phyloP scores from a whole-genome alignment of 2,113 vertebrate genomes.

The Hiodon alosoides region DNA sequence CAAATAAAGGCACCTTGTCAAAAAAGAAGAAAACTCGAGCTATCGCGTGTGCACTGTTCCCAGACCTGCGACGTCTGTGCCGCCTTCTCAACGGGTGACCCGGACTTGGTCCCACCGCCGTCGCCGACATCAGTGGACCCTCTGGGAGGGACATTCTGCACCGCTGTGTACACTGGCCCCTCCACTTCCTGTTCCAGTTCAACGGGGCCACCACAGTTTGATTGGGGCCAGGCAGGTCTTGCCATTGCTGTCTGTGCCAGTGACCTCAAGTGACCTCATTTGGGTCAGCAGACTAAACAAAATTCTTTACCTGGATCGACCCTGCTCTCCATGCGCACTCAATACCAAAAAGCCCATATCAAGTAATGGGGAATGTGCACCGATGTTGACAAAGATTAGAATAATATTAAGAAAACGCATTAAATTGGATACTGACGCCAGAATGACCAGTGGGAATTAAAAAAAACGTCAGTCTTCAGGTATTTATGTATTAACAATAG shows the following conservation, averaged over 20 bases:
- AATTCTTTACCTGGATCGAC: not conserved
- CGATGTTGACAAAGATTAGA: not conserved
- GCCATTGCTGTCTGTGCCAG: not conserved
- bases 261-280: not conserved
- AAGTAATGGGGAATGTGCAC: not conserved
- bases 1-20: not conserved
- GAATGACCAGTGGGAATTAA: constrained; percentile 11
- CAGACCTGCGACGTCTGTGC: not conserved
- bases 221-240: not conserved
- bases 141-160: not conserved
- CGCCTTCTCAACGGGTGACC: not conserved
- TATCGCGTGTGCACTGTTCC: not conserved
- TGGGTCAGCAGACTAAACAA: not conserved
- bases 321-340: not conserved
- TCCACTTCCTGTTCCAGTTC: not conserved
- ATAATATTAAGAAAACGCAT: not conserved
- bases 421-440: not conserved
- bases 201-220: not conserved
- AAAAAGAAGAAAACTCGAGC: not conserved
- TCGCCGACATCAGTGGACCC: not conserved
- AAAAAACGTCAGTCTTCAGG: not conserved
- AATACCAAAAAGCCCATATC: not conserved
- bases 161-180: not conserved
- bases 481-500: not conserved
- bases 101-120: not conserved